Base-by-base conservation (phyloP, 2,797 vertebrate species). In the Sciurus vulgaris region DNA sequence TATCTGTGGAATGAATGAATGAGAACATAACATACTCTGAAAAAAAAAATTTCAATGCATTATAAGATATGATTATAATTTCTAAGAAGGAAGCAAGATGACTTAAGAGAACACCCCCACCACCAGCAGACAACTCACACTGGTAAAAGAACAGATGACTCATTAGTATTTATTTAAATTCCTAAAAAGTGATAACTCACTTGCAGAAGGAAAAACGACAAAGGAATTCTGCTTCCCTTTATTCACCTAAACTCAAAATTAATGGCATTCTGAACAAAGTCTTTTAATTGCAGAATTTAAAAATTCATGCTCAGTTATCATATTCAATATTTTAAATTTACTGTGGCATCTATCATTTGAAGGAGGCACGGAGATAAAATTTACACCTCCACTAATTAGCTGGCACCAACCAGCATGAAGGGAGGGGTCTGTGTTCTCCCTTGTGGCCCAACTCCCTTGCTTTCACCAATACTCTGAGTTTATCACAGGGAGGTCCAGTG, bases 281-380 rank as follows among this genome's bases (percentile, higher is more conserved):
- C 76, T 96, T 96, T 97, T 97, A 97, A 97, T 95, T 97, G 97
- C 96, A 89, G 94, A 96, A 97, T 94, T 98, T 44, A 98, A 98
- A 98, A 97, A 97, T 96, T 97, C 96, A 98, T 95, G 94, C 93
- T 97, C 79, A 30, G 94, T 97, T 96, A 97, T 98, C 96, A 72
- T 79, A 97, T 33, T 91, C 95, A 95, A 96, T 96, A 94, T 93
- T 96, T 96, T 87, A 96, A 67, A 96, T 72, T 95, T 94, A 78
- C 94, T 30, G 17, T 59, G 56, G 97, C 91, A 98, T 97, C 95
- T 93, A 96, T 97, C 97, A 97, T 81, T 78, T 70, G 76, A 54
- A 78, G 86, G 95, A 84, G 63, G 76, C 83, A 74, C 61, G 59
- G 96, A 85, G 69, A 94, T 59, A 61, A 86, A 86, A 91, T 15